These are phyloP conservation scores for Oscheius myriophilus DNA, from an alignment of 2,888 invertebrate genomes.

Conservation along the genomic window DNA sequence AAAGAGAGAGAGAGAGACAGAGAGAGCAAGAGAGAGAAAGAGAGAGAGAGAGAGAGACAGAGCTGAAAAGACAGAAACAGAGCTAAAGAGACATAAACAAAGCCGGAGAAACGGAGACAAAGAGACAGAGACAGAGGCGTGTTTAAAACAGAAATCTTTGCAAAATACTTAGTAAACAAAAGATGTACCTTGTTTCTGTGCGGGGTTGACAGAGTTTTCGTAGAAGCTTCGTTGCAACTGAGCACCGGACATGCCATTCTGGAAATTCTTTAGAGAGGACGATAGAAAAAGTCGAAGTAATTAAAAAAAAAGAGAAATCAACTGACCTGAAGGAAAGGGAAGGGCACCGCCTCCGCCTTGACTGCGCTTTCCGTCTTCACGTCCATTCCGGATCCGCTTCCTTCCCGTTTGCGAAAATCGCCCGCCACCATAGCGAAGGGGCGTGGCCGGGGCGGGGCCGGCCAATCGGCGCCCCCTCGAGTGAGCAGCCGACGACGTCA, in stretches of 20 bases:
- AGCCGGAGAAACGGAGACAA: no score
- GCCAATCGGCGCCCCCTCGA: conserved; percentile 14
- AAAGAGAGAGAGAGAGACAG: no score
- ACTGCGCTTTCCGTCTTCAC: conserved; percentile 35
- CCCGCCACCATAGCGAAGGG: conserved; percentile 27
- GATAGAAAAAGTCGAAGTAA: background rate
- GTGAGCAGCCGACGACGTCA: no score
- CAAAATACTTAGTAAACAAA: background rate
- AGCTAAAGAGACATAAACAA: no score
- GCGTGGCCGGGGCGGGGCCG: conserved; percentile 27
- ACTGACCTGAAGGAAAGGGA: conserved; percentile 33
- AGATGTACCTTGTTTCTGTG: conserved; percentile 11
- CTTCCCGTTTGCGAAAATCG: conserved; percentile 36
- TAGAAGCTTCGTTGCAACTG: conserved; percentile 46
- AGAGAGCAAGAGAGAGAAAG: no score
- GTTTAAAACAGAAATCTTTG: background rate
- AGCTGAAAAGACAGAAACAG: background rate
- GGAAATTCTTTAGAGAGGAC: conserved; percentile 15
- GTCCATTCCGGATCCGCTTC: conserved; percentile 38
- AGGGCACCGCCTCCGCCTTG: conserved; percentile 30
- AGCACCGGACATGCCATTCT: conserved; percentile 50
- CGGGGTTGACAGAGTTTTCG: conserved; percentile 30
- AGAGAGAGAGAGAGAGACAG: background rate
- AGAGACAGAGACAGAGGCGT: no score
- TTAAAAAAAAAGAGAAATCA: background rate